Evolutionary conservation across 1,140 invertebrate genomes (phyloP).

Genomic region (Adelges cooleyi): DNA sequence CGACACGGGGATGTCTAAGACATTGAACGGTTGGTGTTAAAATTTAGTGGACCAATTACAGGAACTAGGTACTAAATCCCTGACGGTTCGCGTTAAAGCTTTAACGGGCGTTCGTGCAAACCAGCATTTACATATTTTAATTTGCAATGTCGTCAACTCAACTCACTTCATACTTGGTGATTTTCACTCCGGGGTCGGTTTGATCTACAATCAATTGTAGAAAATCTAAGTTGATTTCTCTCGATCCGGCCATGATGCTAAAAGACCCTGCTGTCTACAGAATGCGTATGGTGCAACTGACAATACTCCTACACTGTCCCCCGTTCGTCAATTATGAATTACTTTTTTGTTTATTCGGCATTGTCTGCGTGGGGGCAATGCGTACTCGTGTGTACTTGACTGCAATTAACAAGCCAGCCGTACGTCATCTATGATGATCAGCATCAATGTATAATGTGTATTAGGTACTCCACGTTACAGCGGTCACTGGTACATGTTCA

Average conservation of each 20-base stretch:
- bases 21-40: no score
- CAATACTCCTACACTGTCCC: neutral
- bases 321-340: neutral
- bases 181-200: constrained; percentile 1
- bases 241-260: neutral
- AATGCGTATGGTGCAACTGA: constrained; percentile 5
- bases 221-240: neutral
- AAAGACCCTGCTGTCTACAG: constrained; percentile 4
- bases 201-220: constrained; percentile 1
- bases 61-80: no score
- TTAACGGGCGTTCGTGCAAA: no score
- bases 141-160: no score
- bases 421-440: neutral
- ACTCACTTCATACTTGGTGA: constrained; percentile 10
- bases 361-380: constrained; percentile 1
- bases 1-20: no score
- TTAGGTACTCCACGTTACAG: no score
- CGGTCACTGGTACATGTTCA: no score
- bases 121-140: no score
- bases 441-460: no score
- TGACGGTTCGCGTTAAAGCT: no score
- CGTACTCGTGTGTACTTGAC: neutral
- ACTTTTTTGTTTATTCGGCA: neutral
- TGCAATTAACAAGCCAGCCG: neutral
- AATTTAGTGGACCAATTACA: no score